A percentile compares a stretch with the other conserved stretches of the same genome.
These are phyloP conservation scores for Eugnorisma glareosa DNA, from an alignment of 2,888 invertebrate genomes.

Conservation along the genomic window DNA sequence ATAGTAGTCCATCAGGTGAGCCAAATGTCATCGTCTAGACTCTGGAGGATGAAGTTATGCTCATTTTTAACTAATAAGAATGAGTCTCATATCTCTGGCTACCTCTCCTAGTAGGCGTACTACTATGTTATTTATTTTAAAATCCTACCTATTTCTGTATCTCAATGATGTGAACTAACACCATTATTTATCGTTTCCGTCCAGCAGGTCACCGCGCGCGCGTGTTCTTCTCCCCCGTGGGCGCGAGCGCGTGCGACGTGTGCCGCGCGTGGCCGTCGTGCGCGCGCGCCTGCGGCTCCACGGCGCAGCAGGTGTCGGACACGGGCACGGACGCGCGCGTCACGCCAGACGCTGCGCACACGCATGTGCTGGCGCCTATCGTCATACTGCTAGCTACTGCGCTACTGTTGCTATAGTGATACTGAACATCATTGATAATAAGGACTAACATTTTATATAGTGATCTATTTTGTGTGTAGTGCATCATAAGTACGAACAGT, in stretches of 20 bases:
- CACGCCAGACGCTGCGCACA: constrained; percentile 52
- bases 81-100: no score
- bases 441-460: constrained; percentile 28
- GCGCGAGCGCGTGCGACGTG: constrained; percentile 94
- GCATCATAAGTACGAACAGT: constrained; percentile 12
- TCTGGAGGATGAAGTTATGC: no score
- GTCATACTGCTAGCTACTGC: constrained; percentile 44
- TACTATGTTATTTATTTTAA: no score
- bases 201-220: constrained; percentile 94
- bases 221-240: constrained; percentile 94
- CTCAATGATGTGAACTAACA: no score
- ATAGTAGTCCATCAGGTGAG: no score
- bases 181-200: no score
- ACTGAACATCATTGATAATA: constrained; percentile 1
- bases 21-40: no score
- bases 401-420: constrained; percentile 49
- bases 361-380: constrained; percentile 23
- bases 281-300: constrained; percentile 82
- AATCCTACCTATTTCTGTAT: no score
- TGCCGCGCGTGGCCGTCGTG: constrained; percentile 92
- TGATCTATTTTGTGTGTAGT: constrained; percentile 20
- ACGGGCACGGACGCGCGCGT: constrained; percentile 33
- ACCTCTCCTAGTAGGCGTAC: no score
- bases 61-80: no score
- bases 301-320: constrained; percentile 72